Conservation (phyloP, 1,140 invertebrate genomes). For the Acromyrmex charruanus region DNA sequence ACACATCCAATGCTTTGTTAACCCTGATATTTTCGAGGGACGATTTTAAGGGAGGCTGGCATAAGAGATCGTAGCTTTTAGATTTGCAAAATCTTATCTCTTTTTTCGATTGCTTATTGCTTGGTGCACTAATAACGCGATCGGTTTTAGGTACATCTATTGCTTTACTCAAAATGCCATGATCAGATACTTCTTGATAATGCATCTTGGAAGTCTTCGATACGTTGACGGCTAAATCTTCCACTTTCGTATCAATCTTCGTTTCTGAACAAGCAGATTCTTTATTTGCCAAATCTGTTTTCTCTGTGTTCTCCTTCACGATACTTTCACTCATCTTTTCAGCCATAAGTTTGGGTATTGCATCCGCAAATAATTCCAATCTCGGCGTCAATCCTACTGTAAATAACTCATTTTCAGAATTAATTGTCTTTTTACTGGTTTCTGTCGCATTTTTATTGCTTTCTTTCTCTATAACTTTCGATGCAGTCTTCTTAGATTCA, state of each 20-base stretch:
- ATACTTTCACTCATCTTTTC: constrained; percentile 79
- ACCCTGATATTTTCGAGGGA: constrained; percentile 67
- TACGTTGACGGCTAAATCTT: background rate
- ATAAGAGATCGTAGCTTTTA: constrained; percentile 81
- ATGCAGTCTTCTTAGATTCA: constrained; percentile 33
- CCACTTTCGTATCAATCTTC: background rate
- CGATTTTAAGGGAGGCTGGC: constrained; percentile 64
- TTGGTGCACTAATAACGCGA: constrained; percentile 48
- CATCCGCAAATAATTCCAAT: constrained; percentile 84
- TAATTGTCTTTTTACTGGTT: constrained; percentile 71
- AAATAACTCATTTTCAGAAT: constrained; percentile 81
- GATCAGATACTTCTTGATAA: constrained; percentile 3
- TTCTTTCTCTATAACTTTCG: background rate
- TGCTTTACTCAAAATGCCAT: background rate
- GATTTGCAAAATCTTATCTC: constrained; percentile 77
- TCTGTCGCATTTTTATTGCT: constrained; percentile 63
- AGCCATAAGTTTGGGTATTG: constrained; percentile 83
- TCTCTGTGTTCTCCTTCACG: constrained; percentile 37
- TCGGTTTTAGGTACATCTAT: constrained; percentile 58
- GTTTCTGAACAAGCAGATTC: constrained; percentile 12
- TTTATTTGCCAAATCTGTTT: background rate
- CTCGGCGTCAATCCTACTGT: constrained; percentile 83
- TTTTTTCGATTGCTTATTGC: constrained; percentile 65
- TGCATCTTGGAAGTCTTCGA: background rate
- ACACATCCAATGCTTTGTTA: constrained; percentile 44